A percentile compares a stretch with the other conserved stretches of the same genome.
phyloP scores from a whole-genome alignment of 2,888 invertebrate genomes.

The Diaphora mendica region DNA sequence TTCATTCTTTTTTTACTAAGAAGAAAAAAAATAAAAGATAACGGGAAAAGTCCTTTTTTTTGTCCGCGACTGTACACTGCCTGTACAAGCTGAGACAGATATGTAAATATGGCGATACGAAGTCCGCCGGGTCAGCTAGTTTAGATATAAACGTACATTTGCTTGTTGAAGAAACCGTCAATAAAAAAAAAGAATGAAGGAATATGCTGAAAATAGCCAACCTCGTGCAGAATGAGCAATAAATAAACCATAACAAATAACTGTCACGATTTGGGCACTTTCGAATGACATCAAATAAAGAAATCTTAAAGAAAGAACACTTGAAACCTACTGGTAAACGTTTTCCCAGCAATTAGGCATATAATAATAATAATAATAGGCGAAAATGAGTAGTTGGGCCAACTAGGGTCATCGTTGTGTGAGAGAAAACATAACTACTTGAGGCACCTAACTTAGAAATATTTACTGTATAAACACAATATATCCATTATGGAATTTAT shows the following conservation, averaged over 20 bases:
- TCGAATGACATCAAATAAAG: constrained; percentile 16
- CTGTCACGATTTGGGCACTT: constrained; percentile 19
- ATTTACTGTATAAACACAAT: neutral
- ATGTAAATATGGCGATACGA: no score
- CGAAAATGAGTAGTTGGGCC: neutral
- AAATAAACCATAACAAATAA: neutral
- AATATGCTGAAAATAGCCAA: neutral
- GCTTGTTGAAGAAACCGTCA: no score
- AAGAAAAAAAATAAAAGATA: no score
- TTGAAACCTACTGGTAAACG: constrained; percentile 9
- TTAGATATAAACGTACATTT: no score
- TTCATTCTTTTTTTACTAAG: no score
- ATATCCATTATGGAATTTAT: neutral
- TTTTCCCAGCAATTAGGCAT: constrained; percentile 21
- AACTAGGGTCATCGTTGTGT: neutral
- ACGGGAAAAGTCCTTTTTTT: no score
- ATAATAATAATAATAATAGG: constrained; percentile 1
- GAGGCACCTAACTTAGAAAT: neutral
- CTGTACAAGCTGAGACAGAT: no score
- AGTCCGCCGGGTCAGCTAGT: no score
- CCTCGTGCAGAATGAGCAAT: neutral
- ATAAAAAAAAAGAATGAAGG: no score
- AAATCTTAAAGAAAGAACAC: constrained; percentile 21
- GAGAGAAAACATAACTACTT: neutral
- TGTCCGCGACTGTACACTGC: no score